Base-by-base conservation (phyloP, 2,888 invertebrate species). In the Papilio gigon region DNA sequence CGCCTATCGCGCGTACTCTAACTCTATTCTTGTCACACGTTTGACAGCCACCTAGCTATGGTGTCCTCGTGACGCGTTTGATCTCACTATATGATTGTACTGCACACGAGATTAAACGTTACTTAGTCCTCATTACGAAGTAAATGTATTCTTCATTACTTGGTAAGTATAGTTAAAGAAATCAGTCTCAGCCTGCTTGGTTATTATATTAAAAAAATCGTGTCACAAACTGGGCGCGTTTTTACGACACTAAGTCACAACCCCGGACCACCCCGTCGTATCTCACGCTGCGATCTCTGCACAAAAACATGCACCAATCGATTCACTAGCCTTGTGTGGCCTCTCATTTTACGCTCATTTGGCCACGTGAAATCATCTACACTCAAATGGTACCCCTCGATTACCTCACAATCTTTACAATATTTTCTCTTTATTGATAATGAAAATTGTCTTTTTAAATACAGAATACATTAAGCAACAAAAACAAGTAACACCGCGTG, bases 251-350 rank as follows among this genome's bases (percentile, higher is more conserved):
- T 76, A 68, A 74, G 77, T 74, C 74, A 27, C 64, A 65, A 77
- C 79, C 70, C 67, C 59, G 70, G 90, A 90, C 90, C 90, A 90
- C 90, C 90, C 88, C 78, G 84, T 70, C 71, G 72, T 86, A 88
- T 89, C 88, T 84, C 71, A 75, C 74, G 80, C 73, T 77, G 84
- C 80, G 83, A 89, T 89, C 88, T 83, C 68, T 72, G 72, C 73
- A 87, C 78, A 89, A 89, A 89, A 89, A 87, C 85, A 74, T 80
- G 82, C 84, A 83, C 81, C 80, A 79, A 85, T 85, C 81, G 84
- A 86, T 85, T 81, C 84, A 79, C 87, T 87, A 87, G 81, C 81
- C 85, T 84, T 86, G 86, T 88, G 88, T 88, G 87, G 90, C 87
- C 88, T 53, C 83, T 85, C 79, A 84, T 85, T 89, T 86, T 79